A percentile compares a stretch with the other conserved stretches of the same genome.
Conservation (phyloP, 2,797 vertebrate species). For the Sparidentex hasta region DNA sequence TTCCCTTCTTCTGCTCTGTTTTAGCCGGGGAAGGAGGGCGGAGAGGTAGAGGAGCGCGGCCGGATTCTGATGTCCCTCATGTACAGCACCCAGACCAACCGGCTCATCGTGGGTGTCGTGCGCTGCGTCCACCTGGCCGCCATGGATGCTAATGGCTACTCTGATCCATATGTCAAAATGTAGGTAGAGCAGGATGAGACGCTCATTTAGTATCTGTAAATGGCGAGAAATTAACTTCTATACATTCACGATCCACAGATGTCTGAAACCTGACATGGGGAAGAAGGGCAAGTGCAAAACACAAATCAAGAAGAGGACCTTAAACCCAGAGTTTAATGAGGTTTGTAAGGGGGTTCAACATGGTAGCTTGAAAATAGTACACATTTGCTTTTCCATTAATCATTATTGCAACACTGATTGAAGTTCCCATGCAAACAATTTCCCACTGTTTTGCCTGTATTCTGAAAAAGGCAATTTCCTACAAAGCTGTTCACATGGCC, state of each 20-base stretch:
- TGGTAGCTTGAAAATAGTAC: background rate
- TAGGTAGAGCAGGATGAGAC: conserved; percentile 64
- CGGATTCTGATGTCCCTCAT: conserved; percentile 96
- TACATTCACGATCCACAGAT: conserved; percentile 80
- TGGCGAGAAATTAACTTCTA: background rate
- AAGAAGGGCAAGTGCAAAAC: conserved; percentile 99
- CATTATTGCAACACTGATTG: too few species aligned
- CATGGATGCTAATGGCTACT: conserved; percentile 98
- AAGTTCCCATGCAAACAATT: too few species aligned
- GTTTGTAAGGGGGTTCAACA: conserved; percentile 74
- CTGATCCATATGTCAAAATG: conserved; percentile 98
- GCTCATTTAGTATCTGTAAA: background rate
- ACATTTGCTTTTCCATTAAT: background rate
- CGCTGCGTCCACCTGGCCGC: conserved; percentile 96
- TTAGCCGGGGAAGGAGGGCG: conserved; percentile 87
- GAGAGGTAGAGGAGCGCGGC: conserved; percentile 92
- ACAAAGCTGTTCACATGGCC: too few species aligned
- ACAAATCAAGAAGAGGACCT: conserved; percentile 98
- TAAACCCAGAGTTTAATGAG: conserved; percentile 99
- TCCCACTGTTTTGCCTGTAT: too few species aligned
- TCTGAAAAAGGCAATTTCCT: too few species aligned
- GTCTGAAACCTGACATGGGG: conserved; percentile 98
- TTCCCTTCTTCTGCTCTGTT: conserved; percentile 12
- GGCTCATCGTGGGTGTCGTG: conserved; percentile 93
- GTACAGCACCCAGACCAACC: conserved; percentile 94